Conservation (phyloP, 2,797 vertebrate genomes). For the Smutsia gigantea region DNA sequence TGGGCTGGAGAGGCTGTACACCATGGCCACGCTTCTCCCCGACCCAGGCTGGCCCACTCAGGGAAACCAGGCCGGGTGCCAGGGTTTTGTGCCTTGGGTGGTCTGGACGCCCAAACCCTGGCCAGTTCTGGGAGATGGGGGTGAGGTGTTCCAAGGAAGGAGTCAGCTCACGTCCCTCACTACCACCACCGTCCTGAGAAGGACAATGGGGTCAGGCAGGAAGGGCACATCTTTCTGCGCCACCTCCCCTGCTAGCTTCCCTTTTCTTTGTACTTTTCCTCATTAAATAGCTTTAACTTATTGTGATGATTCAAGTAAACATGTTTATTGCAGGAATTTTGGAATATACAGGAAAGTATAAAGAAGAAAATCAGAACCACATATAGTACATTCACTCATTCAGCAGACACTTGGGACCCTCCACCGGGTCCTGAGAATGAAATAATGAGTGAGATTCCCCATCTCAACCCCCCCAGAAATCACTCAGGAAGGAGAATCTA, state of each 20-base stretch:
- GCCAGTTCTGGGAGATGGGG: background rate
- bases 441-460: background rate
- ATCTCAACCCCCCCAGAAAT: background rate
- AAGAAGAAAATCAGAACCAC: background rate
- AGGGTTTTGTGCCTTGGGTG: background rate
- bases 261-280: background rate
- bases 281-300: background rate
- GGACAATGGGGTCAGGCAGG: background rate
- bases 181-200: background rate
- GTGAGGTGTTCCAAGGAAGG: background rate
- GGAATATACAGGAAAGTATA: background rate
- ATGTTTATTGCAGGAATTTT: background rate
- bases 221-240: background rate
- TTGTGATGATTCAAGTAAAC: background rate
- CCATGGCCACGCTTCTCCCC: background rate
- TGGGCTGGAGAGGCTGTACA: background rate
- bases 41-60: background rate
- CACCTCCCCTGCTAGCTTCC: background rate
- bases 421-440: background rate
- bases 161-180: background rate
- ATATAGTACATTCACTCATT: background rate
- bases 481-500: background rate
- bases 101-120: background rate
- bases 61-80: background rate
- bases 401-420: background rate